Evolutionary conservation across 2,113 vertebrate genomes (phyloP), one percentile per base, ranked within the genome.

Genomic region (Coregonus clupeaformis): DNA sequence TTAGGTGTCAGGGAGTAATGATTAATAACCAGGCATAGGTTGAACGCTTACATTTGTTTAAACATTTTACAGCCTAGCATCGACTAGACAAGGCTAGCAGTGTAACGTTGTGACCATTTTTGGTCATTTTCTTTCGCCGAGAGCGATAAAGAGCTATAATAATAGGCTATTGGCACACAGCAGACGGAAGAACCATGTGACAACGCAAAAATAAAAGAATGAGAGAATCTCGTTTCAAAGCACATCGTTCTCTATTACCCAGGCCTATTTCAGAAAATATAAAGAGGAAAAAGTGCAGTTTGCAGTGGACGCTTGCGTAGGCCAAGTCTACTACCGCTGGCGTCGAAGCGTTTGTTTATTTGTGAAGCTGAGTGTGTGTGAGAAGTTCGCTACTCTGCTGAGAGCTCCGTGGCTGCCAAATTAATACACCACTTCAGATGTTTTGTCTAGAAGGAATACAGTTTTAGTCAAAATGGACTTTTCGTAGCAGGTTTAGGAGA

Each of bases 81-180:
- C 59, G 59, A 60, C 16, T 6, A 7, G 6, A 60, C 36, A 7
- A 13, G 52, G 52, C 57, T 6, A 24, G 6, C 16, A 67, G 16
- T 80, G 72, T 68, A 79, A 68, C 80, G 63, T 29, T 63, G 67
- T 90, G 82, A 79, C 92, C 90, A 87, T 91, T 85, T 93, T 90
- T 89, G 90, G 90, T 85, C 3, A 81, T 82, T 85, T 72, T 81
- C 36, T 45, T 36, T 45, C 60, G 76, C 77, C 59, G 63, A 73
- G 75, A 63, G 11, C 65, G 69, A 77, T 65, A 29, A 29, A 67
- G 30, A 67, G 30, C 6, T 62, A 22, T 62, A 11, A 9, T 24
- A 24, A 13, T 27, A 13, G 24, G 5, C 63, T 16, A 13, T 24
- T 29, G 14, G 59, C 62, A 27, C 4, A 29, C 25, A 3, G 22